phyloP scores from a whole-genome alignment of 2,888 invertebrate genomes.

The Carpatolechia fugitivella region DNA sequence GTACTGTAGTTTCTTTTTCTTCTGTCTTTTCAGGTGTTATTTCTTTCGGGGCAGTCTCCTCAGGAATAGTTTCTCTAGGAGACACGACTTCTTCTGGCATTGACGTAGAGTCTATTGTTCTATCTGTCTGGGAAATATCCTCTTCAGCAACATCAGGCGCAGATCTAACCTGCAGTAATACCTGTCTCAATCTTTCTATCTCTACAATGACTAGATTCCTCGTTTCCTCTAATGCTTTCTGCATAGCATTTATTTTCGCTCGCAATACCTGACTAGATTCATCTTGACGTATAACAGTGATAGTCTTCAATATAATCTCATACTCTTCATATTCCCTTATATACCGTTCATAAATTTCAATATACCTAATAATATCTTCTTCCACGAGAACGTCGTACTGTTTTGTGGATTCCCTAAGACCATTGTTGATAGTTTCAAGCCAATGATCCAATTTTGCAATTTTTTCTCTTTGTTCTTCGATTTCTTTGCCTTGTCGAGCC shows the following conservation, averaged over 20 bases:
- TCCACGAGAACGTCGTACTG: conserved; percentile 57
- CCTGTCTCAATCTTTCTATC: conserved; percentile 74
- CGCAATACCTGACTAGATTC: conserved; percentile 75
- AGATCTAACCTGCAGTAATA: conserved; percentile 61
- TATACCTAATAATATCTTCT: conserved; percentile 64
- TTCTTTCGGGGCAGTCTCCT: conserved; percentile 29
- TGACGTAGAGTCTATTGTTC: conserved; percentile 84
- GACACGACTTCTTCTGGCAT: conserved; percentile 84
- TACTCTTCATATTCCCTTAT: conserved; percentile 70
- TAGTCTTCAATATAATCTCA: conserved; percentile 63
- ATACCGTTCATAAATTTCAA: conserved; percentile 70
- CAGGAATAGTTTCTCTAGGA: conserved; percentile 45
- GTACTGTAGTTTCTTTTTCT: conserved; percentile 23
- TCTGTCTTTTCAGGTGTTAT: conserved; percentile 29
- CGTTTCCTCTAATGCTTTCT: conserved; percentile 80
- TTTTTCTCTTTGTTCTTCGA: conserved; percentile 62
- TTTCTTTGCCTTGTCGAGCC: conserved; percentile 55
- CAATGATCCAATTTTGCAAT: conserved; percentile 70
- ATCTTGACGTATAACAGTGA: conserved; percentile 65
- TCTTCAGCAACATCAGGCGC: conserved; percentile 64
- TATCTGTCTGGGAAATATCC: conserved; percentile 76
- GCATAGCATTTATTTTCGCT: conserved; percentile 78
- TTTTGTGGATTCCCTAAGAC: conserved; percentile 66
- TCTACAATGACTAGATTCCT: conserved; percentile 80
- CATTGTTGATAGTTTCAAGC: conserved; percentile 70